Evolutionary conservation across 2,888 invertebrate genomes (phyloP).

Genomic region (Drosophila hamatofila): DNA sequence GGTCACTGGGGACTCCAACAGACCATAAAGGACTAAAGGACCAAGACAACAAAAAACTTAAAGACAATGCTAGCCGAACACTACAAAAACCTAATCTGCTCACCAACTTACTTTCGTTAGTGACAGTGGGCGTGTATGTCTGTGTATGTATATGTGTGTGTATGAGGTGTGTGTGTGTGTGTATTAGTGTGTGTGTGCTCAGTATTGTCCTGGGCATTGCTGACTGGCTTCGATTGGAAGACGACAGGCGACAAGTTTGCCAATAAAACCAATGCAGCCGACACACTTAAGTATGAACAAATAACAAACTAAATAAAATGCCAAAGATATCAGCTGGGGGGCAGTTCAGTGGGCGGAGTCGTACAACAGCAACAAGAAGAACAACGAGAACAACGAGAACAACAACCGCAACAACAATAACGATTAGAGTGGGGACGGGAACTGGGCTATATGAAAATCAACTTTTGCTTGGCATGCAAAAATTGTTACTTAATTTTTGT

Average conservation of each 20-base stretch:
- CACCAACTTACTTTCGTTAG: constrained; percentile 72
- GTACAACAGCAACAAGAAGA: constrained; percentile 11
- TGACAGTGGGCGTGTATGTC: constrained; percentile 41
- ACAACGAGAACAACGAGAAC: constrained; percentile 12
- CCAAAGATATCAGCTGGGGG: constrained; percentile 67
- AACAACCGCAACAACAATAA: constrained; percentile 58
- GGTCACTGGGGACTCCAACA: constrained; percentile 68
- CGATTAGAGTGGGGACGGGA: constrained; percentile 38
- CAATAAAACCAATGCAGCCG: constrained; percentile 79
- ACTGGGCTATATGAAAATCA: constrained; percentile 68
- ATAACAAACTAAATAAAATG: constrained; percentile 81
- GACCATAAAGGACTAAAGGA: constrained; percentile 55
- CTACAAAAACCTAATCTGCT: constrained; percentile 77
- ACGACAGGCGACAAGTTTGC: constrained; percentile 80
- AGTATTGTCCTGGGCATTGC: constrained; percentile 77
- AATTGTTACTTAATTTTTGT: constrained; percentile 79
- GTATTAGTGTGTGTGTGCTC: constrained; percentile 34
- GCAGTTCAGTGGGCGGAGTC: constrained; percentile 52
- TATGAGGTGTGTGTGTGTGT: constrained; percentile 15
- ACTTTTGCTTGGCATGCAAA: constrained; percentile 76
- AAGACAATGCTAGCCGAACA: constrained; percentile 64
- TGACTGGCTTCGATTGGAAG: constrained; percentile 78
- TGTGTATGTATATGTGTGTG: constrained; percentile 8
- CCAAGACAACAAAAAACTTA: constrained; percentile 59
- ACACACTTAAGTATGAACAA: constrained; percentile 82